A percentile compares a stretch with the other conserved stretches of the same genome.
phyloP scores from a whole-genome alignment of 2,888 invertebrate species.

The Cosmia pyralina region DNA sequence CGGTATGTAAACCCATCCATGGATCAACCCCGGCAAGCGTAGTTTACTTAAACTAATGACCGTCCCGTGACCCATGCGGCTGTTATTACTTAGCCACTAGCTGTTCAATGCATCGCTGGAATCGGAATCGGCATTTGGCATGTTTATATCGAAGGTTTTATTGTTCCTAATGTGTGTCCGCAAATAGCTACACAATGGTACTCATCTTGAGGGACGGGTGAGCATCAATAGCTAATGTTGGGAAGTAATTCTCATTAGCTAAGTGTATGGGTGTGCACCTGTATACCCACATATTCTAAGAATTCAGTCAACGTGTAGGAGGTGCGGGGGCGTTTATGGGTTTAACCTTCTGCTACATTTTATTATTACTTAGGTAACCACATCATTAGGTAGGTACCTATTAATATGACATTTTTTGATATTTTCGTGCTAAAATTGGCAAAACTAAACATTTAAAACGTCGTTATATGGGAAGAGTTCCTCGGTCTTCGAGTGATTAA shows the following conservation, averaged over 20 bases:
- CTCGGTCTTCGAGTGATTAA: no score
- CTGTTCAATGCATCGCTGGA: neutral
- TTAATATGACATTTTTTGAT: conserved; percentile 1
- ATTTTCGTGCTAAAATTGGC: conserved; percentile 1
- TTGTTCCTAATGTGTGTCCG: neutral
- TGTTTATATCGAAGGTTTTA: neutral
- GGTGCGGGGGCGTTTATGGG: conserved; percentile 17
- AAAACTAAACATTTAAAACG: neutral
- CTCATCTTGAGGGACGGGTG: neutral
- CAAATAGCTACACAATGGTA: neutral
- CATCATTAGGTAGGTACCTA: neutral
- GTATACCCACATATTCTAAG: conserved; percentile 28
- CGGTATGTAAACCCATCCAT: no score
- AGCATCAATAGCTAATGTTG: neutral
- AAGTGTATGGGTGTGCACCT: conserved; percentile 36
- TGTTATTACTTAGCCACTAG: no score
- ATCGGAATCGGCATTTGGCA: neutral
- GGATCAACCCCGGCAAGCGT: no score
- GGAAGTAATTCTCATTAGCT: conserved; percentile 23
- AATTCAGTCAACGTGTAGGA: conserved; percentile 13
- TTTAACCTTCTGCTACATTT: conserved; percentile 20
- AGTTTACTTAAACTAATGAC: no score
- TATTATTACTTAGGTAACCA: conserved; percentile 10
- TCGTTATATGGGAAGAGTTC: neutral
- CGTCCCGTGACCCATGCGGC: no score